Conservation (phyloP, 2,113 vertebrate genomes). For the Tinamus guttatus region DNA sequence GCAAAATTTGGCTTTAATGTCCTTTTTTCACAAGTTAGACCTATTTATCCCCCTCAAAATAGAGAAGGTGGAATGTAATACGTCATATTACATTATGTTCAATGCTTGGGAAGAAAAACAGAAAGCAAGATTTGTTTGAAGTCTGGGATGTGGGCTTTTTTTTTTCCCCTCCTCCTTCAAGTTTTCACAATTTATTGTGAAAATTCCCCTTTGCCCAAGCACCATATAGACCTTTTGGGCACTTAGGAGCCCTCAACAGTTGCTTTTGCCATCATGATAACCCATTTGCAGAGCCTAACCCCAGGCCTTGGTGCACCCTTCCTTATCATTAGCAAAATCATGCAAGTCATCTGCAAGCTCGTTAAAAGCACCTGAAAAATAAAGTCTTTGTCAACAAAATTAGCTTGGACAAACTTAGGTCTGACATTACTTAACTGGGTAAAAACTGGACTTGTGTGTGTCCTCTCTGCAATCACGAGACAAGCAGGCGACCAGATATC, state of each 20-base stretch:
- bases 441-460: background rate
- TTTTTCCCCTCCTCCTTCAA: background rate
- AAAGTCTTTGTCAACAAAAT: background rate
- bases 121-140: background rate
- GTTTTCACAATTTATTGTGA: constrained; percentile 33
- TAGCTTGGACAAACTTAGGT: background rate
- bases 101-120: background rate
- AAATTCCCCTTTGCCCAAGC: background rate
- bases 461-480: background rate
- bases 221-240: constrained; percentile 15
- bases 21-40: constrained; percentile 40
- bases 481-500: background rate
- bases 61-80: background rate
- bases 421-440: background rate
- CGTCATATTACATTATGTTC: constrained; percentile 22
- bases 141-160: background rate
- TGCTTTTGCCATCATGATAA: constrained; percentile 50
- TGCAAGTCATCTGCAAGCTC: background rate
- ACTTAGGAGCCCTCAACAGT: background rate
- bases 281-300: constrained; percentile 40
- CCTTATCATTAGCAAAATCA: background rate
- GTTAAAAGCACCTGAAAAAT: background rate
- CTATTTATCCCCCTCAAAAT: background rate
- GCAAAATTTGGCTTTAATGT: constrained; percentile 24
- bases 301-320: background rate